Base-by-base conservation (phyloP, 1,140 invertebrate species). In the Ooceraea biroi region DNA sequence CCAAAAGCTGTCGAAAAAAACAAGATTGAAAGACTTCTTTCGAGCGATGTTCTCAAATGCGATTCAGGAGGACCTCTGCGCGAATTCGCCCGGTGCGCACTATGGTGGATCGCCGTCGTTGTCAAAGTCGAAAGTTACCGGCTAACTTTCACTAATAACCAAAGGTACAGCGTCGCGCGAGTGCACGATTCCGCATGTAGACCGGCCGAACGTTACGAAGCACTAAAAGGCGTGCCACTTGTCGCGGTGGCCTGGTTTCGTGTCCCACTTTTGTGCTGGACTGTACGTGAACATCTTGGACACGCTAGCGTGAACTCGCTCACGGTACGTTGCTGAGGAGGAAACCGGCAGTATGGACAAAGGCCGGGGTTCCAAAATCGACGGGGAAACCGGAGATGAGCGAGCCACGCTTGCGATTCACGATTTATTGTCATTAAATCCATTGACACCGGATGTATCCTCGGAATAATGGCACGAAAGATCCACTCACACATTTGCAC, bases 211-310 rank as follows among this genome's bases (percentile, higher is more conserved):
- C 65, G 89, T 91, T 91, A 92, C 90, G 76, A 91, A 91, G 90
- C 88, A 92, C 90, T 92, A 91, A 93, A 91, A 92, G 93, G 85
- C 91, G 93, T 94, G 93, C 94, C 90, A 94, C 93, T 94, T 94
- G 93, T 94, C 93, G 94, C 93, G 92, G 91, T 94, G 94, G 92
- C 94, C 94, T 94, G 94, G 93, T 94, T 94, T 90, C 91, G 88
- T 93, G 93, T 92, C 92, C 94, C 85, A 93, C 92, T 93, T 94
- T 91, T 91, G 80, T 66, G 52, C 69, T 78, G 76, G 87, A 89
- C 88, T 89, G 85, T 88, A 87, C 90, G 77, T 84, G 84, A 82
- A 88, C 84, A 78, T 85, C 87, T 85, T 73, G 83, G 85, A 86
- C 60, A 91, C 89, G 89, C 83, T 84, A 78, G 86, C 66, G 65